Conservation (phyloP, 2,888 invertebrate genomes). For the Polydrusus tereticollis region DNA sequence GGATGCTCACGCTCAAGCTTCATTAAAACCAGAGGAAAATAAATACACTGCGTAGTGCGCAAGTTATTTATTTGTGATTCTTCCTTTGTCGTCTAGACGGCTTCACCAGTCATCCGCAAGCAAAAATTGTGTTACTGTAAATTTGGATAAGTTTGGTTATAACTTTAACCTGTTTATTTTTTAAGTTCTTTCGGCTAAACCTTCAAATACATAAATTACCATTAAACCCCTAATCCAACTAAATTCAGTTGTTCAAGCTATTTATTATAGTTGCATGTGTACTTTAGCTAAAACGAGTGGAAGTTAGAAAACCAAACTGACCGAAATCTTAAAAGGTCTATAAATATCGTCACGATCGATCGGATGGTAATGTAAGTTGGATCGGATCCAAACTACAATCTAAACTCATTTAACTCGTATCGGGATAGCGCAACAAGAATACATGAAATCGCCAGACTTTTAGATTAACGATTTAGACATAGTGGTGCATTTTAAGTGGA, state of each 20-base stretch:
- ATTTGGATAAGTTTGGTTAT: too few relatives aligned
- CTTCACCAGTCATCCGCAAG: too few relatives aligned
- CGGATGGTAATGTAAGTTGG: constrained; percentile 57
- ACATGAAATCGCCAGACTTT: constrained; percentile 43
- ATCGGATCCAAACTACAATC: constrained; percentile 57
- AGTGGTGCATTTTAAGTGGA: constrained; percentile 31
- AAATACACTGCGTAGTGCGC: too few relatives aligned
- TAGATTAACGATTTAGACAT: constrained; percentile 41
- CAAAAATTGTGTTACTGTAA: too few relatives aligned
- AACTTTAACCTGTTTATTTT: too few relatives aligned
- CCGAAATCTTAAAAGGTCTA: constrained; percentile 36
- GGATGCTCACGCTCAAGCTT: too few relatives aligned
- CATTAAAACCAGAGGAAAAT: too few relatives aligned
- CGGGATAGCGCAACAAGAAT: constrained; percentile 45
- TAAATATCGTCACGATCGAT: constrained; percentile 54
- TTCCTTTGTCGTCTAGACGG: too few relatives aligned
- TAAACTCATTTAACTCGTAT: constrained; percentile 54
- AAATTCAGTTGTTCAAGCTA: neutral
- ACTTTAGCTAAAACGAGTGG: neutral
- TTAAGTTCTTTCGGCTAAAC: too few relatives aligned
- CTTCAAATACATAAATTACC: neutral
- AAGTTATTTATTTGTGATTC: too few relatives aligned
- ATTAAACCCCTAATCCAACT: neutral
- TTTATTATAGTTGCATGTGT: constrained; percentile 6
- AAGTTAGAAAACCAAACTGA: constrained; percentile 5